Percentiles rank a stretch among this genome's conserved stretches.
Conservation (phyloP, 2,113 vertebrate genomes). For the Pterocles gutturalis region DNA sequence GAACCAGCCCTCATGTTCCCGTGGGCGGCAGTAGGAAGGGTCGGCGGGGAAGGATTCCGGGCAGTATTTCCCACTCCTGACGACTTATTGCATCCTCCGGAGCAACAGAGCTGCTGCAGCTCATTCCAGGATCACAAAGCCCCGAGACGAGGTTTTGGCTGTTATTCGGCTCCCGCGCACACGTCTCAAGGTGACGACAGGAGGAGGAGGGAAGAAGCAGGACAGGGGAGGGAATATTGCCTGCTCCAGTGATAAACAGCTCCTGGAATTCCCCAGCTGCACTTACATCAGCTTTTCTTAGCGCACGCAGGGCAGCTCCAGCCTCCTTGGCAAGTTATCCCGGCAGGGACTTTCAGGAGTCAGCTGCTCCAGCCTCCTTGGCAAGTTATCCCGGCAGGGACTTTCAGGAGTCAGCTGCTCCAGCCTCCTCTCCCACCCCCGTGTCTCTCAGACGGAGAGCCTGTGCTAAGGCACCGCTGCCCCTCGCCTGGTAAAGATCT, state of each 20-base stretch:
- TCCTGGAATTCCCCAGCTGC: slow-evolving; percentile 34
- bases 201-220: neutral
- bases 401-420: neutral
- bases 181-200: neutral
- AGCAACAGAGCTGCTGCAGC: neutral
- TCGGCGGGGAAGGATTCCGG: neutral
- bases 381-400: too few species aligned
- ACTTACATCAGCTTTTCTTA: neutral
- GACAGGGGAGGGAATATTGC: neutral
- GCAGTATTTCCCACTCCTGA: neutral
- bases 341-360: neutral
- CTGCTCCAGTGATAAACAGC: neutral
- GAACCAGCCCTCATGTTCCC: neutral
- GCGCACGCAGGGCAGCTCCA: rapidly evolving
- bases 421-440: neutral
- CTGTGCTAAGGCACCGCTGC: too few species aligned
- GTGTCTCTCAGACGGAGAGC: neutral
- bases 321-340: neutral
- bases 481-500: neutral
- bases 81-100: neutral
- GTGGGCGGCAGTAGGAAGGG: neutral
- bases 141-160: neutral
- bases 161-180: neutral
- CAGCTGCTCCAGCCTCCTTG: neutral
- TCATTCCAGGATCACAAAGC: neutral